These are phyloP conservation scores for Saxidomus purpurata DNA, from an alignment of 1,140 invertebrate genomes.

Conservation along the genomic window DNA sequence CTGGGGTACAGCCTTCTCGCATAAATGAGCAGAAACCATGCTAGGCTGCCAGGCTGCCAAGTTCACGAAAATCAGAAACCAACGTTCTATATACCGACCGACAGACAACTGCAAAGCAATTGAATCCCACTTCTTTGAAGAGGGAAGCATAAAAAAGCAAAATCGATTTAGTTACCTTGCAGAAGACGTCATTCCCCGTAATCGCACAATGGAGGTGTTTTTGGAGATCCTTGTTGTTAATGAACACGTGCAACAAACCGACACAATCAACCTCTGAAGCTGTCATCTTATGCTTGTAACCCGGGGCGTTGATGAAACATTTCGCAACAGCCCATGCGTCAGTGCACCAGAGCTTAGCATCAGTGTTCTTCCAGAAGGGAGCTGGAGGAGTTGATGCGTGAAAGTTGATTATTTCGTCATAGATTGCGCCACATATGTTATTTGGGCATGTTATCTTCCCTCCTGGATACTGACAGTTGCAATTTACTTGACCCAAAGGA, in stretches of 20 bases:
- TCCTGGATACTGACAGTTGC: background rate
- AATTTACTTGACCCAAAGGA: too few relatives aligned
- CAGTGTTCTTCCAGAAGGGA: background rate
- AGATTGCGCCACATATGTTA: background rate
- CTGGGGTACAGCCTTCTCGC: too few relatives aligned
- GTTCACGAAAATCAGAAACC: too few relatives aligned
- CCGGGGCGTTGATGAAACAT: background rate
- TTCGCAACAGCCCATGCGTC: background rate
- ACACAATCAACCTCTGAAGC: background rate
- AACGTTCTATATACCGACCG: too few relatives aligned
- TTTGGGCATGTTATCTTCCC: background rate
- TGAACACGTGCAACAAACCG: background rate
- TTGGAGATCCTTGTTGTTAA: background rate
- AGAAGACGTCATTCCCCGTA: background rate
- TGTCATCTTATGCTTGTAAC: background rate
- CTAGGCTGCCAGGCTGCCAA: too few relatives aligned
- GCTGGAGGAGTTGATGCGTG: background rate
- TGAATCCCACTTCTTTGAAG: too few relatives aligned
- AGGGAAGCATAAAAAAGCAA: too few relatives aligned
- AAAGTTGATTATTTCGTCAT: background rate
- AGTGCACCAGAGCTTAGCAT: background rate
- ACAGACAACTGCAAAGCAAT: too few relatives aligned
- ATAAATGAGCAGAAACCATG: too few relatives aligned
- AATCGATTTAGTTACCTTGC: background rate
- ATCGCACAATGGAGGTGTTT: background rate